These are phyloP conservation scores for Epistrophe grossulariae DNA, from an alignment of 2,888 invertebrate species.

Conservation along the genomic window DNA sequence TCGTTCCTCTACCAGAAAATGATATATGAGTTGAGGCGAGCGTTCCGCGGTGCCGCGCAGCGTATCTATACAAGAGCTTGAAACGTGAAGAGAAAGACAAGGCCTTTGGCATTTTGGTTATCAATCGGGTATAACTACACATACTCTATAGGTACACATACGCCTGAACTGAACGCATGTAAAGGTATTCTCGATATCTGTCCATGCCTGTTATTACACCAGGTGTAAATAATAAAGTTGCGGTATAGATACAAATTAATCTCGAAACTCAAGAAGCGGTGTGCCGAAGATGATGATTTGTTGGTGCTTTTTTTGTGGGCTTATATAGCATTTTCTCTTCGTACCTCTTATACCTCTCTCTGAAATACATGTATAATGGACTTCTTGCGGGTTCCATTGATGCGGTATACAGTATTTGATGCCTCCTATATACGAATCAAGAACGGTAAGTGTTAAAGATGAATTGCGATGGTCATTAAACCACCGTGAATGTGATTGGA, in stretches of 20 bases:
- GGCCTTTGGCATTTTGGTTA: slow-evolving; percentile 74
- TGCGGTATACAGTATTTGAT: slow-evolving; percentile 61
- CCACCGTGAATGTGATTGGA: slow-evolving; percentile 57
- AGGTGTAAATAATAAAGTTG: slow-evolving; percentile 75
- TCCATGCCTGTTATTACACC: slow-evolving; percentile 72
- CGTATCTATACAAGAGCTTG: slow-evolving; percentile 58
- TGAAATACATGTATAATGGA: slow-evolving; percentile 49
- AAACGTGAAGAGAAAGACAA: slow-evolving; percentile 67
- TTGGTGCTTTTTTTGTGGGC: slow-evolving; percentile 67
- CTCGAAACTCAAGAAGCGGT: slow-evolving; percentile 71
- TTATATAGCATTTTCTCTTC: slow-evolving; percentile 52
- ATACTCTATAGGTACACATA: neutral
- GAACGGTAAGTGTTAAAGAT: slow-evolving; percentile 63
- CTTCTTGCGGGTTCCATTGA: slow-evolving; percentile 66
- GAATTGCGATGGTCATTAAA: slow-evolving; percentile 68
- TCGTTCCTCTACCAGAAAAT: slow-evolving; percentile 76
- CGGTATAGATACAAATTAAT: slow-evolving; percentile 74
- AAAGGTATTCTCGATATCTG: slow-evolving; percentile 70
- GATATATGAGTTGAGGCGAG: slow-evolving; percentile 75
- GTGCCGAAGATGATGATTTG: slow-evolving; percentile 71
- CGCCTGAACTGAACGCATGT: slow-evolving; percentile 15
- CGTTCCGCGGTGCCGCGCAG: slow-evolving; percentile 53
- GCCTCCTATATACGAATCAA: slow-evolving; percentile 42
- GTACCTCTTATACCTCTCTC: neutral
- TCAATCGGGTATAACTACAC: slow-evolving; percentile 66